These are phyloP conservation scores for Psittacula echo DNA, from an alignment of 2,797 vertebrate species.

Conservation along the genomic window DNA sequence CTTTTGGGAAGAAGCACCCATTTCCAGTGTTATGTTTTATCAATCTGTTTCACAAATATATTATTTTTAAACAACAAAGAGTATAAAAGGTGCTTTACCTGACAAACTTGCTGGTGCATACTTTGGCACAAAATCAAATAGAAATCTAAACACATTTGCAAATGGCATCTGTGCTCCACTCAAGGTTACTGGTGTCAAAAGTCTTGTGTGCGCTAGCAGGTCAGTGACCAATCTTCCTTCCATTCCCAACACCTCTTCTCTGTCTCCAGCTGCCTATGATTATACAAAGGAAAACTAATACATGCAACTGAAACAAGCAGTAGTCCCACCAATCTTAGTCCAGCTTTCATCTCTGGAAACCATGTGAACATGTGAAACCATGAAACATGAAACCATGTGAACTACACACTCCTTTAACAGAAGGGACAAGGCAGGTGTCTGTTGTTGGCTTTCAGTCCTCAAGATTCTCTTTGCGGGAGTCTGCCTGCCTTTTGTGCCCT, in stretches of 20 bases:
- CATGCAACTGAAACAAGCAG: not conserved
- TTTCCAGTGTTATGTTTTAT: conserved; percentile 80
- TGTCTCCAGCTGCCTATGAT: not conserved
- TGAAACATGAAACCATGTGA: not conserved
- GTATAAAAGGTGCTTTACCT: conserved; percentile 76
- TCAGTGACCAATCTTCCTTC: not conserved
- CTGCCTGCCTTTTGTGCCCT: not conserved
- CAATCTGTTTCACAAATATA: conserved; percentile 75
- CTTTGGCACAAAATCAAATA: conserved; percentile 57
- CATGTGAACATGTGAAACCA: not conserved
- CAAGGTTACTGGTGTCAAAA: not conserved
- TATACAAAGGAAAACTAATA: not conserved
- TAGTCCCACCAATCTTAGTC: not conserved
- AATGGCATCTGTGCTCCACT: not conserved
- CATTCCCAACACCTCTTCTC: not conserved
- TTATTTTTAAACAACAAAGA: conserved; percentile 78
- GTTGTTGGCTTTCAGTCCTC: not conserved
- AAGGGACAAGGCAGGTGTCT: not conserved
- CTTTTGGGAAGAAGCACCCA: conserved; percentile 75
- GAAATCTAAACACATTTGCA: not conserved
- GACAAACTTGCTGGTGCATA: conserved; percentile 63
- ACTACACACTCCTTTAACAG: not conserved
- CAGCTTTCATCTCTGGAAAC: not conserved
- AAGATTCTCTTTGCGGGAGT: not conserved
- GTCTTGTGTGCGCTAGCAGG: not conserved